Evolutionary conservation across 2,888 invertebrate species (phyloP).

Genomic region (Tenthredo livida): DNA sequence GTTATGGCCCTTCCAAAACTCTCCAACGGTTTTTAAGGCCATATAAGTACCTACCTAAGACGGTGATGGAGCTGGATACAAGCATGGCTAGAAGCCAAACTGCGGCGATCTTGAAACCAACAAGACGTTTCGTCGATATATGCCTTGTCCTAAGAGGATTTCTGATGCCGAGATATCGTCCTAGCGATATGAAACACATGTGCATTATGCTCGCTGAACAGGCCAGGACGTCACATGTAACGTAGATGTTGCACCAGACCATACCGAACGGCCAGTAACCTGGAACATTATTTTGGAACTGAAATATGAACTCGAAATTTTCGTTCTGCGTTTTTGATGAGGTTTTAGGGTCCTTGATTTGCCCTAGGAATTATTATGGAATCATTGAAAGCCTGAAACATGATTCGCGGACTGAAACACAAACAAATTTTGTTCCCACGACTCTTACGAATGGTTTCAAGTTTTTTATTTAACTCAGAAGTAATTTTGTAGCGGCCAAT

Average conservation of each 20-base stretch:
- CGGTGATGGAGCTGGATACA: slow-evolving; percentile 92
- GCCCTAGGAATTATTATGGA: no score
- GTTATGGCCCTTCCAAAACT: not conserved
- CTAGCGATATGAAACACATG: slow-evolving; percentile 95
- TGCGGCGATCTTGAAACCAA: slow-evolving; percentile 92
- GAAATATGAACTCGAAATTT: not conserved
- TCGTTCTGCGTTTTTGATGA: not conserved
- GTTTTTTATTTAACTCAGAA: not conserved
- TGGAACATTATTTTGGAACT: slow-evolving; percentile 76
- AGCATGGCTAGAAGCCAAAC: slow-evolving; percentile 96
- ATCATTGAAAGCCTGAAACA: not conserved
- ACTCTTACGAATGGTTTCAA: not conserved
- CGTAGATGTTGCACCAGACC: slow-evolving; percentile 96
- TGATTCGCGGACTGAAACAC: not conserved
- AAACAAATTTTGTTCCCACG: not conserved
- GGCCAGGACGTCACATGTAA: slow-evolving; percentile 96
- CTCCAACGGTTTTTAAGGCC: not conserved
- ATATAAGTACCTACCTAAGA: slow-evolving; percentile 83
- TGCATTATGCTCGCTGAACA: slow-evolving; percentile 98
- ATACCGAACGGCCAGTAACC: slow-evolving; percentile 96
- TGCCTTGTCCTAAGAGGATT: slow-evolving; percentile 93
- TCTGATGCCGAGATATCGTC: slow-evolving; percentile 92
- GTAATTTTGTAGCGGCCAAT: not conserved
- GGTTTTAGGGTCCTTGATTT: not conserved
- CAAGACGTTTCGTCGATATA: slow-evolving; percentile 90